A percentile compares a stretch with the other conserved stretches of the same genome.
These are phyloP conservation scores for Paguma larvata DNA, from an alignment of 2,797 vertebrate species.

Conservation along the genomic window DNA sequence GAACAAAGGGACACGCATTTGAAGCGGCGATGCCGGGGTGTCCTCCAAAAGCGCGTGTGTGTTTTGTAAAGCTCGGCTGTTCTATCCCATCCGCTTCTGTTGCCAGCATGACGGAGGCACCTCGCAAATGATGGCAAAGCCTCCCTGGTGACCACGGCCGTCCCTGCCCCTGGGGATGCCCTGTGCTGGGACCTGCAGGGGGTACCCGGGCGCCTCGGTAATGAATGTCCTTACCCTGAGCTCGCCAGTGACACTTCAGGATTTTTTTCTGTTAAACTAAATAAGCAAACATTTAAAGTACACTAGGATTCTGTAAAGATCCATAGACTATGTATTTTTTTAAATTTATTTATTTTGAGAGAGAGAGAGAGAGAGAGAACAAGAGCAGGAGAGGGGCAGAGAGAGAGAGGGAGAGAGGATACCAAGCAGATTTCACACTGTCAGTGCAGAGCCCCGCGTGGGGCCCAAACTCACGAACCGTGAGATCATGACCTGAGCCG, in stretches of 20 bases:
- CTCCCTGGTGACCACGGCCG: background rate
- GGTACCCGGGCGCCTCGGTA: no score
- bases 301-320: background rate
- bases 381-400: no score
- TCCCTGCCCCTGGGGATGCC: accelerated
- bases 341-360: no score
- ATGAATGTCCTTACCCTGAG: background rate
- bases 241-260: background rate
- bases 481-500: no score
- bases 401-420: no score
- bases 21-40: background rate
- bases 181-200: background rate
- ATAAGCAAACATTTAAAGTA: background rate
- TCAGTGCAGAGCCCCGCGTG: no score
- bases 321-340: background rate
- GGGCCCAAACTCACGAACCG: no score
- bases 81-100: background rate
- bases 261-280: background rate
- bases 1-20: background rate
- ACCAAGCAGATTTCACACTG: no score
- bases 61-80: background rate
- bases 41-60: accelerated
- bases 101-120: background rate
- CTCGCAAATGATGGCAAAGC: background rate
- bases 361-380: no score